A percentile compares a stretch with the other conserved stretches of the same genome.
Conservation (phyloP, 2,797 vertebrate species). For the Oophaga sylvatica region DNA sequence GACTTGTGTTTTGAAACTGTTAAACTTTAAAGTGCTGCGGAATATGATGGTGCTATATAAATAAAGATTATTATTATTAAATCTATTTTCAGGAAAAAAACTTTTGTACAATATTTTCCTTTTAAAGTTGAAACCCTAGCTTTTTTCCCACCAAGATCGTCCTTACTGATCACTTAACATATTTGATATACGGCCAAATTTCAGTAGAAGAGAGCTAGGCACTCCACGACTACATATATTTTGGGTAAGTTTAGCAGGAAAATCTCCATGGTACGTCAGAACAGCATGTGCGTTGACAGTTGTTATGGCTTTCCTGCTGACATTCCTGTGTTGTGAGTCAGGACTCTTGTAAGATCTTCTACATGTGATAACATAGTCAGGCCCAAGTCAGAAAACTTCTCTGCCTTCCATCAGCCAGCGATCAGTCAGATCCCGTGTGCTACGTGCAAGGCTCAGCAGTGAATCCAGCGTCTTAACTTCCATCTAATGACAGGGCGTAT, state of each 20-base stretch:
- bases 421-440: background rate
- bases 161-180: background rate
- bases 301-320: background rate
- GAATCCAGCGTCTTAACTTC: background rate
- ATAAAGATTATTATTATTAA: too few relatives aligned
- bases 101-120: background rate
- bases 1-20: too few relatives aligned
- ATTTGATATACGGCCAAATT: background rate
- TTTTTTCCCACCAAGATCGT: background rate
- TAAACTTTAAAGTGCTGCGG: too few relatives aligned
- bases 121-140: background rate
- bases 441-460: background rate
- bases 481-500: too few relatives aligned
- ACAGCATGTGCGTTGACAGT: background rate
- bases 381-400: too few relatives aligned
- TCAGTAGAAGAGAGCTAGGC: background rate
- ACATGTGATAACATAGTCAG: background rate
- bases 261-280: background rate
- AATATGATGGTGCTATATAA: too few relatives aligned
- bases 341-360: constrained; percentile 15
- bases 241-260: constrained; percentile 21
- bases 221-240: background rate
- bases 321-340: constrained; percentile 46
- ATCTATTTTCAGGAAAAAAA: too few relatives aligned
- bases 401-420: constrained; percentile 4